Evolutionary conservation across 1,140 invertebrate genomes (phyloP).

Genomic region (Drosophila seguyi): DNA sequence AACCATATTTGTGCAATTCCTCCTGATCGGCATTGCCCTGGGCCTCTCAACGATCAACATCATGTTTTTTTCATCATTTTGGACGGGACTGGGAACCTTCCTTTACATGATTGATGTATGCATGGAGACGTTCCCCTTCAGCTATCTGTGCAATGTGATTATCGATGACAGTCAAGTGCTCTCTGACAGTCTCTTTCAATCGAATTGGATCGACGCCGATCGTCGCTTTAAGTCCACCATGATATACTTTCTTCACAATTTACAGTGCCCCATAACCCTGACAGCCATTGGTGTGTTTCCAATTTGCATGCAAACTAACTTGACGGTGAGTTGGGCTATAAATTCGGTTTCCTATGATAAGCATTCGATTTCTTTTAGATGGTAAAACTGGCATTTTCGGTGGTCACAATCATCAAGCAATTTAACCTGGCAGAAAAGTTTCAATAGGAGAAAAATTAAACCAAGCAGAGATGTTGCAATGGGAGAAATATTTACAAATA

Average conservation of each 20-base stretch:
- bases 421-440: constrained; percentile 63
- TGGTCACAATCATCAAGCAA: constrained; percentile 54
- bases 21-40: constrained; percentile 34
- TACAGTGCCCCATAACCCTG: constrained; percentile 57
- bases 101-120: constrained; percentile 34
- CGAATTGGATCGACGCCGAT: constrained; percentile 52
- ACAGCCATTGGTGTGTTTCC: constrained; percentile 60
- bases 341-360: neutral
- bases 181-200: constrained; percentile 52
- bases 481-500: too few relatives aligned
- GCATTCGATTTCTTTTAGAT: constrained; percentile 22
- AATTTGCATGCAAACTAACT: constrained; percentile 57
- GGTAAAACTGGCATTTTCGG: constrained; percentile 60
- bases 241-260: constrained; percentile 56
- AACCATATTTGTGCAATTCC: constrained; percentile 46
- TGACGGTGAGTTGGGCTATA: constrained; percentile 34
- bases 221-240: constrained; percentile 46
- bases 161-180: constrained; percentile 47
- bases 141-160: constrained; percentile 62
- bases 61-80: constrained; percentile 43
- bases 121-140: constrained; percentile 59
- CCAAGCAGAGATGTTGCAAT: too few relatives aligned
- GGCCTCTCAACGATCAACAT: constrained; percentile 41
- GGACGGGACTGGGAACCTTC: constrained; percentile 5
- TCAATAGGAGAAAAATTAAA: constrained; percentile 1